Percentiles rank a stretch among this genome's conserved stretches.
Conservation (phyloP, 2,113 vertebrate species). For the Bucco capensis region DNA sequence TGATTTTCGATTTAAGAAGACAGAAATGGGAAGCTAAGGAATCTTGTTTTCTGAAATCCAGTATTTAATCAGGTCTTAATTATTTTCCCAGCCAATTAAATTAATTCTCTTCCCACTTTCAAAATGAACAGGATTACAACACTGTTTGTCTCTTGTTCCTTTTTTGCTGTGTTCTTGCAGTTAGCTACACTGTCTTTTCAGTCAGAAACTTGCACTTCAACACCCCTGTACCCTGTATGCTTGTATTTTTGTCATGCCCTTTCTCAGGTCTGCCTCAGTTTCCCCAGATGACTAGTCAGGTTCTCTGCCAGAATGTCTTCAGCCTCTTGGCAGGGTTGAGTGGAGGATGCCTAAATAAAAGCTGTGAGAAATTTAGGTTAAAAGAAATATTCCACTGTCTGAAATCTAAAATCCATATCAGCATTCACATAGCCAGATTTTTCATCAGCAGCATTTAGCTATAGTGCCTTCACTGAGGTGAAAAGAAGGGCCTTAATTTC, state of each 20-base stretch:
- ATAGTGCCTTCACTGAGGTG: background rate
- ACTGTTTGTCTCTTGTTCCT: background rate
- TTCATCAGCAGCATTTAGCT: background rate
- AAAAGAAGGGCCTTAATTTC: background rate
- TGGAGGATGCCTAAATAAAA: background rate
- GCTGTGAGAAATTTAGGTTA: background rate
- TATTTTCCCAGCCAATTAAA: background rate
- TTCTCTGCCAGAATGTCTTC: background rate
- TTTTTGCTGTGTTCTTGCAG: background rate
- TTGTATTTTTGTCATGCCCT: rapidly evolving
- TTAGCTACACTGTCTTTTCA: background rate
- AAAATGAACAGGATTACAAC: background rate
- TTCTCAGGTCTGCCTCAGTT: background rate
- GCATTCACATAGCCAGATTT: background rate
- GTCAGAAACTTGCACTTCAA: background rate
- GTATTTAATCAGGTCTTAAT: background rate
- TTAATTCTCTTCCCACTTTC: background rate
- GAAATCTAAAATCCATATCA: background rate
- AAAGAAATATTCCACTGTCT: background rate
- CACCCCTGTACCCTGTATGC: rapidly evolving
- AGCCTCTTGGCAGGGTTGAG: background rate
- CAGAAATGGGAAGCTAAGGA: background rate
- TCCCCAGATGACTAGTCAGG: background rate
- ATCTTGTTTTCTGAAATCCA: background rate
- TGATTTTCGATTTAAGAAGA: background rate